Evolutionary conservation across 1,140 invertebrate species (phyloP), one percentile per base, ranked within the genome.

Genomic region (Lepidurus packardi): DNA sequence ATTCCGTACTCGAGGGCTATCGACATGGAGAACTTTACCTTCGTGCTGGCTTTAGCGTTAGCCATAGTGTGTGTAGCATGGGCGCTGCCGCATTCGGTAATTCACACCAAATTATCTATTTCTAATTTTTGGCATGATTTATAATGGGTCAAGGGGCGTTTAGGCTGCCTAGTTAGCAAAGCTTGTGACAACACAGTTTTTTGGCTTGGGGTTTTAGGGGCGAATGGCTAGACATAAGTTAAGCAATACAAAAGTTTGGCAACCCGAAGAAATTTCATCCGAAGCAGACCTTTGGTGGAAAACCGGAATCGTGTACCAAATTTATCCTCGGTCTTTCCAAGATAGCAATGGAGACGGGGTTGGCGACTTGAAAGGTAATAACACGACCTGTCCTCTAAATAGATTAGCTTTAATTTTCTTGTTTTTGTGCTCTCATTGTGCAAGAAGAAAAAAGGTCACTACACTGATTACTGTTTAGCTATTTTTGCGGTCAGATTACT

Each of bases 271-370:
- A n/a, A 21, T 21, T 65, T 65, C 53, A 65, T 21, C 53, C 53
- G 21, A 21, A 65, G 53, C 53, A n/a, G 53, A 65, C 13, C 7
- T 16, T 13, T 95, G 93, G 93, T 94, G 91, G 90, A 86, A 92
- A 80, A 88, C 87, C 43, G 89, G 88, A 1, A 83, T 89, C 6
- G 86, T 94, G 25, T 95, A 95, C 83, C 92, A 94, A 84, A 89
- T 94, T 73, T 93, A 94, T 83, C 91, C 91, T 0, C 85, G 91
- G 76, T 93, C 92, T 3, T 95, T 93, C 83, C 90, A 90, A 81
- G 93, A 95, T 82, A 89, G 88, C 75, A 87, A 93, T 82, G 90
- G 88, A 1, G 90, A 94, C 83, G 93, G 93, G 43, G 83, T 91
- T 25, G 92, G 93, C 6, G 93, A 94, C 85, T 81, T 94, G 42